Percentiles rank a stretch among this genome's conserved stretches.
Conservation (phyloP, 35 echinoderm and acorn worm species). For the Amphiura filiformis region DNA sequence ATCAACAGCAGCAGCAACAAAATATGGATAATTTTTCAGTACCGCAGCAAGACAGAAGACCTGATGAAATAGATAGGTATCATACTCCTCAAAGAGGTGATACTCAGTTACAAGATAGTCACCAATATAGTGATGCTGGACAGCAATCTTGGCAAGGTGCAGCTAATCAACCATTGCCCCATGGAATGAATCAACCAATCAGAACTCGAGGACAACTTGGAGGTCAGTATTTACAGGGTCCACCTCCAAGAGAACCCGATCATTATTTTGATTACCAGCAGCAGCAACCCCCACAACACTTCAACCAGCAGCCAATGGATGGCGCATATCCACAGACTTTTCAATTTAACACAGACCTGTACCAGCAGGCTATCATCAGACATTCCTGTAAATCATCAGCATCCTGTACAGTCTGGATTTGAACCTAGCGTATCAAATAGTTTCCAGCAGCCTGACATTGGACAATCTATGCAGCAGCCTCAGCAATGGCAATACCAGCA, state of each 20-base stretch:
- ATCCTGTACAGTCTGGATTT: neutral
- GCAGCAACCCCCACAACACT: neutral
- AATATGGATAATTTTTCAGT: neutral
- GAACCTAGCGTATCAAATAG: neutral
- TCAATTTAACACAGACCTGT: neutral
- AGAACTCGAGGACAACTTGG: neutral
- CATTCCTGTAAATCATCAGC: neutral
- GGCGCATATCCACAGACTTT: neutral
- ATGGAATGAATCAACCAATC: neutral
- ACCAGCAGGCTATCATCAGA: neutral
- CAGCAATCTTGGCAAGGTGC: neutral
- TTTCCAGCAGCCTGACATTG: neutral
- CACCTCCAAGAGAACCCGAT: neutral
- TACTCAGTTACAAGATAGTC: neutral
- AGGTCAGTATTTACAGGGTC: neutral
- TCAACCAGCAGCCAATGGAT: too few relatives aligned
- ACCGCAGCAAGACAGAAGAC: neutral
- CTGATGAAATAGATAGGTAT: neutral
- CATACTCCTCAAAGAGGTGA: neutral
- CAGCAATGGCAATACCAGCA: slow-evolving; percentile 19
- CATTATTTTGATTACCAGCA: neutral
- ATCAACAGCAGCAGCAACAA: neutral
- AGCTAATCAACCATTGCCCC: neutral
- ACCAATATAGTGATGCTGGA: neutral
- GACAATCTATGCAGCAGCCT: neutral